Conservation (phyloP, 2,113 vertebrate species). For the Muntiacus reevesi region DNA sequence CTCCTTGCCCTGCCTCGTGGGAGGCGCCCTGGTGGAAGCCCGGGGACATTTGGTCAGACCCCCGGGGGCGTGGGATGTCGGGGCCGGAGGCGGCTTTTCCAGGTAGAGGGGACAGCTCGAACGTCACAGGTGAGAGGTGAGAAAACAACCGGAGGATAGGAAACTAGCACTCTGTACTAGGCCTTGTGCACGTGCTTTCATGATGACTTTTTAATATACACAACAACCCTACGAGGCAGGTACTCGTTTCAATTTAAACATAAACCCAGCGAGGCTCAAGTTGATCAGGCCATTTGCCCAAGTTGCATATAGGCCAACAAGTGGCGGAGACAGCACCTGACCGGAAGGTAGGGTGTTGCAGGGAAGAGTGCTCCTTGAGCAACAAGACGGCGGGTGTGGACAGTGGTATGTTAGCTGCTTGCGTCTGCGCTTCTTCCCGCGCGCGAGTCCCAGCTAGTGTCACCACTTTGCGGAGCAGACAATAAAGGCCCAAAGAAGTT, state of each 20-base stretch:
- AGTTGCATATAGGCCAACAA: not conserved
- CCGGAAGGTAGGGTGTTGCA: not conserved
- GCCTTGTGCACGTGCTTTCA: not conserved
- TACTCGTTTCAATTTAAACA: not conserved
- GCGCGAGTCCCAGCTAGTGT: not conserved
- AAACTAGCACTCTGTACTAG: not conserved
- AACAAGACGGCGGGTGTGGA: not conserved
- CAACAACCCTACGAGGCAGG: not conserved
- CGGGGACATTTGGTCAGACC: not conserved
- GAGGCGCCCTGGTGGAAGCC: not conserved
- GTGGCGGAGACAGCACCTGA: not conserved
- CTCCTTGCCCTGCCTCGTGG: not conserved
- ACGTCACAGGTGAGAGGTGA: not conserved
- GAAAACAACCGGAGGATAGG: accelerated
- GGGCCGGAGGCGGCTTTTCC: not conserved
- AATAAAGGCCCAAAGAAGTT: not conserved
- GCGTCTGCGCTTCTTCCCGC: not conserved
- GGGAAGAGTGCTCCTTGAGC: not conserved
- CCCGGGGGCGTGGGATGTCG: not conserved
- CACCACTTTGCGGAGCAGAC: not conserved
- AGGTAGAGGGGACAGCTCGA: not conserved
- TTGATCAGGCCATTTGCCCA: not conserved
- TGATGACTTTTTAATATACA: not conserved
- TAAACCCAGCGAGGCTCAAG: not conserved
- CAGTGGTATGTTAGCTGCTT: not conserved